Evolutionary conservation across 2,797 vertebrate genomes (phyloP), one percentile per base, ranked within the genome.

Genomic region (Gymnothorax reevesii): DNA sequence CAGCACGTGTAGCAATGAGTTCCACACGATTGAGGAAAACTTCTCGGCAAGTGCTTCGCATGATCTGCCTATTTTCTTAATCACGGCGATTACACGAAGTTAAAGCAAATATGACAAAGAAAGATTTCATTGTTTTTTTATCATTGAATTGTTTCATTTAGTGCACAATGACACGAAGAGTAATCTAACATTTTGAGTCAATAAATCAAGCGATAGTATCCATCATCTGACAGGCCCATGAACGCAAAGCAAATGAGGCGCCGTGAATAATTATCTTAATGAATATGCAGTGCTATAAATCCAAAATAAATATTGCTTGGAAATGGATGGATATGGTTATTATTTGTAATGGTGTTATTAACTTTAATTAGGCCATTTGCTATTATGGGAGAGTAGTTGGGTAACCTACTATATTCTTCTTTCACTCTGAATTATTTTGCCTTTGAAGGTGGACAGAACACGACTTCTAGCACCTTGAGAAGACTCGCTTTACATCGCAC

Each of bases 11-110:
- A 15, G 25, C 3, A 5, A 57, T 87, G 49, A 33, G 86, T 87
- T 87, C 86, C 86, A 77, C 64, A 22, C 57, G 49, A 71, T 27
- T 54, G 77, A n/a, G n/a, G 20, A 6, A 55, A 80, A 80, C 77
- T 80, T 80, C 25, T 22, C 6, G 49, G 9, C 17, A 25, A 22
- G 49, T 54, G 7, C 17, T 22, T 55, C 54, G 55, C 52, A 22
- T 54, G 17, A 2, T 4, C 3, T 15, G 9, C 15, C 42, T 7
- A 52, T 42, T 75, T 52, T 15, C 12, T 55, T 9, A 7, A 22
- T 49, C 49, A 80, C 17, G 55, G 0, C n/a, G 20, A 80, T 80
- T n/a, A 80, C 52, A 13, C 5, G 4, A 10, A 55, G 20, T 54
- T 55, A 80, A 80, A 55, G 17, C 17, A 55, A 54, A 7, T 52